These are phyloP conservation scores for Arrhamphus sclerolepis DNA, from an alignment of 2,797 vertebrate genomes.

Conservation along the genomic window DNA sequence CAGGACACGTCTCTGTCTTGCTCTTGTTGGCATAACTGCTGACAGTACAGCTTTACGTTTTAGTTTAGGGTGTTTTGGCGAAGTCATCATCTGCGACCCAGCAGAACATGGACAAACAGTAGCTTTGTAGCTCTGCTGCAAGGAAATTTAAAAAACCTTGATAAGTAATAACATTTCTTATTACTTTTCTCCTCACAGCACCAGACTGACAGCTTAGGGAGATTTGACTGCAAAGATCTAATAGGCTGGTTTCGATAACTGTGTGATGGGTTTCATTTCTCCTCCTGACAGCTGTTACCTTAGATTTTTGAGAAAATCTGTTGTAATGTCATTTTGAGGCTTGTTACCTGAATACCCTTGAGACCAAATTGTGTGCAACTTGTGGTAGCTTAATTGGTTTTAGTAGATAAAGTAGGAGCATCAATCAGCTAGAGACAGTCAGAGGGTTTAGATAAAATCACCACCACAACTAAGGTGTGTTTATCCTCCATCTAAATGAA, in stretches of 20 bases:
- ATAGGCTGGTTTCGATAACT: slow-evolving; percentile 41
- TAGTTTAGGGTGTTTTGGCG: slow-evolving; percentile 24
- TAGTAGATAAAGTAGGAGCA: slow-evolving; percentile 51
- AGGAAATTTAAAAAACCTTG: slow-evolving; percentile 21
- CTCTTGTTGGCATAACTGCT: slow-evolving; percentile 31
- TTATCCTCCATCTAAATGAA: slow-evolving; percentile 48
- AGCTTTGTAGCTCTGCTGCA: slow-evolving; percentile 18
- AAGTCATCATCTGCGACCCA: slow-evolving; percentile 29
- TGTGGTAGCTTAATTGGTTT: slow-evolving; percentile 47
- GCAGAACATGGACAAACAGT: slow-evolving; percentile 26
- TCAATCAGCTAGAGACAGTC: slow-evolving; percentile 52
- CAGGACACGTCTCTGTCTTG: slow-evolving; percentile 23
- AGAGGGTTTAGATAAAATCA: slow-evolving; percentile 48
- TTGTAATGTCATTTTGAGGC: slow-evolving; percentile 36
- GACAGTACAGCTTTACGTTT: slow-evolving; percentile 41
- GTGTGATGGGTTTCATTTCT: slow-evolving; percentile 48
- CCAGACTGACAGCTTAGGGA: slow-evolving; percentile 35
- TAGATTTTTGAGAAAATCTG: slow-evolving; percentile 51
- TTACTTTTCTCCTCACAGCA: slow-evolving; percentile 20
- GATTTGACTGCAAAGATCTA: slow-evolving; percentile 43
- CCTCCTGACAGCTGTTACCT: slow-evolving; percentile 48
- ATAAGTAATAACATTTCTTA: slow-evolving; percentile 30
- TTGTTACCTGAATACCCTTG: slow-evolving; percentile 41
- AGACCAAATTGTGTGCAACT: slow-evolving; percentile 48
- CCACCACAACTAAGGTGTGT: slow-evolving; percentile 24